phyloP scores from a whole-genome alignment of 2,888 invertebrate genomes.

The Melieria picta region DNA sequence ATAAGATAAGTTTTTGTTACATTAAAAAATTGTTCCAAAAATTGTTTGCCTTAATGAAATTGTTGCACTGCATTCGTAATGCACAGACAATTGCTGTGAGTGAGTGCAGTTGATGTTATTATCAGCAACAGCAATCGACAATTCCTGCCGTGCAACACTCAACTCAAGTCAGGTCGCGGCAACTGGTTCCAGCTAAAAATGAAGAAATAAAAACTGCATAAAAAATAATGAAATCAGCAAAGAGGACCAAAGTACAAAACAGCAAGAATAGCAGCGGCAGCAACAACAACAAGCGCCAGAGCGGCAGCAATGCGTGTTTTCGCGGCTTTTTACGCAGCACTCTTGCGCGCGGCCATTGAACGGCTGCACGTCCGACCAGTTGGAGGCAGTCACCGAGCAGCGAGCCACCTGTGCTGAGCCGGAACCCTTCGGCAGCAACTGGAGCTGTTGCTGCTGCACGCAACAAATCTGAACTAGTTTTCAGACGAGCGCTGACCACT shows the following conservation, averaged over 20 bases:
- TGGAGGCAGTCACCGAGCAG: conserved; percentile 27
- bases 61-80: too few species aligned
- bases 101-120: background rate
- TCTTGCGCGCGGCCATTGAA: too few species aligned
- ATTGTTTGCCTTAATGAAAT: too few species aligned
- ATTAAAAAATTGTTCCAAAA: background rate
- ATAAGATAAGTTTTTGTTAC: background rate
- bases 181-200: background rate
- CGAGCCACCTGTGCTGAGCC: conserved; percentile 26
- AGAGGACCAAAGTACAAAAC: background rate
- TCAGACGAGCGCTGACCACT: too few species aligned
- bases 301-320: conserved; percentile 50
- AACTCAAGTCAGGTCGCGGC: background rate
- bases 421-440: too few species aligned
- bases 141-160: background rate
- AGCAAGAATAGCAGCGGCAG: background rate
- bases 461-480: too few species aligned
- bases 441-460: too few species aligned
- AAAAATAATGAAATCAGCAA: background rate
- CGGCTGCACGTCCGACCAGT: too few species aligned
- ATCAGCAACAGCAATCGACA: background rate
- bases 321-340: conserved; percentile 56
- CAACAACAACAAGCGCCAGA: background rate
- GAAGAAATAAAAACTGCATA: background rate
- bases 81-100: background rate